Evolutionary conservation across 2,888 invertebrate species (phyloP), one percentile per base, ranked within the genome.

Genomic region (Plebejus argus): DNA sequence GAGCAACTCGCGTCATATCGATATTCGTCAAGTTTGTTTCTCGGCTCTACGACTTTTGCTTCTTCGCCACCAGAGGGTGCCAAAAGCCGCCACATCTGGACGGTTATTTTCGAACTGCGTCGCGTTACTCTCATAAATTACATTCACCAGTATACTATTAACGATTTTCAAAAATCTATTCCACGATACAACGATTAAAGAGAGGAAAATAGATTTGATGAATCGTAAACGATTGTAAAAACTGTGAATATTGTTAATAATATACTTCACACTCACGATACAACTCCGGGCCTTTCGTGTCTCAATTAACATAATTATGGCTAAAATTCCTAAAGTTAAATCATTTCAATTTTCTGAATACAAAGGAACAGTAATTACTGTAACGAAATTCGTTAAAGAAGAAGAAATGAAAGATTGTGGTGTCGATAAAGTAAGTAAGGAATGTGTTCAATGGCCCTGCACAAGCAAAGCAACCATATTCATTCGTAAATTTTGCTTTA

Each of bases 401-500:
- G 80, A 81, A 78, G 79, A 83, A 82, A 81, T 49, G 78, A 83
- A 82, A 82, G 79, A 28, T 79, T 70, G 81, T 80, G 78, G 79
- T 81, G 76, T 80, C 23, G 72, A 70, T 78, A 82, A 82, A 83
- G 79, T 78, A 83, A 83, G 80, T 78, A 82, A 80, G 80, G 83
- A 82, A 83, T 85, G 86, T 85, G 84, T 86, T 87, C 86, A 85
- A 86, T 85, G 92, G 93, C 93, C 92, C 92, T 89, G 92, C 91
- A 87, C 90, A 94, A 94, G 93, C 93, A 91, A 93, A 94, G 93
- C 93, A 87, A 89, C 87, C 90, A 85, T 87, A 86, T 85, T 91
- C 93, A 88, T 92, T 93, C 93, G 92, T 91, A 92, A 91, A 90
- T 91, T 92, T 92, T 92, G 92, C 90, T 91, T 91, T 93, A 93